Percentiles rank a stretch among this genome's conserved stretches.
Evolutionary conservation across 2,888 invertebrate species (phyloP).

Genomic region (Acrobasis repandana): DNA sequence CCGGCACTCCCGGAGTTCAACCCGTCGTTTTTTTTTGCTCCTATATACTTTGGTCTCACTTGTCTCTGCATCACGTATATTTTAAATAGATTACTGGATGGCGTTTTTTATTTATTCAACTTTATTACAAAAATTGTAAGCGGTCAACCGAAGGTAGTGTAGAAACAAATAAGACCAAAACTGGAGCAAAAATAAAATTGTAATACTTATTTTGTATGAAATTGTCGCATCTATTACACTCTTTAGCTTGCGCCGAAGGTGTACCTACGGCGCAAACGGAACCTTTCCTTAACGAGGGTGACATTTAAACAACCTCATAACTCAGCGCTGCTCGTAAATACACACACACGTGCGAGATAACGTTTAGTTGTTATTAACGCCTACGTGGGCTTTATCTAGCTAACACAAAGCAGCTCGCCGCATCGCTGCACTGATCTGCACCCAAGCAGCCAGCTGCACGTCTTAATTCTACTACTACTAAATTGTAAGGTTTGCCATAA

Average conservation of each 20-base stretch:
- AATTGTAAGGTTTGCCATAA: no score
- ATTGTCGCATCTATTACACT: background rate
- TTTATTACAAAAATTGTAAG: no score
- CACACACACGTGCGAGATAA: slow-evolving; percentile 39
- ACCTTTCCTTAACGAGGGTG: slow-evolving; percentile 55
- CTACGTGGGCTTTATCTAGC: slow-evolving; percentile 38
- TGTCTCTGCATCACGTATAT: no score
- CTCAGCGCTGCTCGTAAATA: slow-evolving; percentile 37
- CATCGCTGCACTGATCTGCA: slow-evolving; percentile 18
- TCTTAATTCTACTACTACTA: slow-evolving; percentile 22
- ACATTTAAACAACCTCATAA: slow-evolving; percentile 57
- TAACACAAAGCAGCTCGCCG: slow-evolving; percentile 28
- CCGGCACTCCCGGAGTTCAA: no score
- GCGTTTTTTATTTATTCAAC: no score
- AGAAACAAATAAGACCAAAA: no score
- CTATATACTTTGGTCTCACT: no score
- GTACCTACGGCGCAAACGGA: slow-evolving; percentile 28
- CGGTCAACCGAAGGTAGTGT: no score
- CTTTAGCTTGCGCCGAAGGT: background rate
- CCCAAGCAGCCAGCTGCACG: background rate
- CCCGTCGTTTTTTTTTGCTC: no score
- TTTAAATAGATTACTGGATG: no score
- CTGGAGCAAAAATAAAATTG: no score
- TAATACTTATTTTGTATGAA: no score
- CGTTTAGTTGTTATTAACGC: slow-evolving; percentile 46